Evolutionary conservation across 2,113 vertebrate genomes (phyloP).

Genomic region (Pelecanus crispus): DNA sequence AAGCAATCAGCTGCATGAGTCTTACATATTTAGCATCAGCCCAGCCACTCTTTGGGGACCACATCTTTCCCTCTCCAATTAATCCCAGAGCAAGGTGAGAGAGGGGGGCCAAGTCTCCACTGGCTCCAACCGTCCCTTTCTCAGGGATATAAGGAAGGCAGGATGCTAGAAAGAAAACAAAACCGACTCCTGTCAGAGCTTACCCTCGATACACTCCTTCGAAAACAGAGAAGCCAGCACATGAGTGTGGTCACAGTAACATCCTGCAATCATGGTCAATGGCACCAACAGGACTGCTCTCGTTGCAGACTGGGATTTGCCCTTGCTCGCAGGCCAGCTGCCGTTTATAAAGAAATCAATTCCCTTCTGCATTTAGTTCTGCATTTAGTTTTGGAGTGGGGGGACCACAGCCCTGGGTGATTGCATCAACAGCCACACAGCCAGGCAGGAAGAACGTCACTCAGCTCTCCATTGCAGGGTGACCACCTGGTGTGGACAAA

Average conservation of each 20-base stretch:
- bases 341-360: neutral
- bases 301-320: neutral
- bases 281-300: neutral
- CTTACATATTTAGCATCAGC: conserved; percentile 99
- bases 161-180: conserved; percentile 77
- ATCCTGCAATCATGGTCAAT: neutral
- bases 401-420: neutral
- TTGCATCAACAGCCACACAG: neutral
- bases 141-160: conserved; percentile 95
- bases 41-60: conserved; percentile 99
- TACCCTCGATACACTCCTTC: neutral
- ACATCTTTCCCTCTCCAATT: conserved; percentile 98
- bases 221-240: neutral
- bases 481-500: neutral
- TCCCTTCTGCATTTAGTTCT: neutral
- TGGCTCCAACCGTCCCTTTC: conserved; percentile 97
- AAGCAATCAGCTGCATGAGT: neutral
- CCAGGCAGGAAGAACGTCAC: neutral
- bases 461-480: neutral
- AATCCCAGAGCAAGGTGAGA: conserved; percentile 94
- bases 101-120: conserved; percentile 94
- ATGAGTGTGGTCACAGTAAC: neutral
- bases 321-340: neutral
- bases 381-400: neutral
- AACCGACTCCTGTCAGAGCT: neutral